A percentile compares a stretch with the other conserved stretches of the same genome.
phyloP scores from a whole-genome alignment of 2,888 invertebrate genomes.

The Callyntrura sp. region DNA sequence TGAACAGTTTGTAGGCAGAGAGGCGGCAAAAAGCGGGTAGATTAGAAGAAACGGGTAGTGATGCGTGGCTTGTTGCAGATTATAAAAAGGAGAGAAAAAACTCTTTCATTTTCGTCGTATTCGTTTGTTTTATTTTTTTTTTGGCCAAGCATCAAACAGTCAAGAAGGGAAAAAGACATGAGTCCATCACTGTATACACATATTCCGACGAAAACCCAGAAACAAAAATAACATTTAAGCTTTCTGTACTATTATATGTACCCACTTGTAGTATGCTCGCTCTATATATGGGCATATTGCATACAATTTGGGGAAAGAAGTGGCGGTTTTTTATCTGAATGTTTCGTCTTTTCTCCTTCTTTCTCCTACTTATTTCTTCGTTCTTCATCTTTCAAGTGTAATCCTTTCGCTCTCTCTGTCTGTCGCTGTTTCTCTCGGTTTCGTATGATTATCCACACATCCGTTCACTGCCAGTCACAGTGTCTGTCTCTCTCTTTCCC shows the following conservation, averaged over 20 bases:
- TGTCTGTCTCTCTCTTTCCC: not conserved
- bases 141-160: constrained; percentile 59
- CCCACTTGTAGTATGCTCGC: constrained; percentile 34
- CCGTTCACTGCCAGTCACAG: constrained; percentile 58
- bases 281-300: constrained; percentile 33
- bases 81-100: constrained; percentile 36
- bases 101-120: constrained; percentile 24
- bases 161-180: constrained; percentile 60
- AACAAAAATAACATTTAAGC: constrained; percentile 37
- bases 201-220: not conserved
- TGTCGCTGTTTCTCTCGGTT: constrained; percentile 36
- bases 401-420: constrained; percentile 29
- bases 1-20: constrained; percentile 9
- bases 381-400: constrained; percentile 41
- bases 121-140: constrained; percentile 8
- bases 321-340: constrained; percentile 41
- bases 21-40: constrained; percentile 42
- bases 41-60: constrained; percentile 51
- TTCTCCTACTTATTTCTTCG: not conserved
- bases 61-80: constrained; percentile 63
- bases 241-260: no score
- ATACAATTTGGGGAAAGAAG: constrained; percentile 41
- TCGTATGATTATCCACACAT: constrained; percentile 59
- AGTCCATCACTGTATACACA: constrained; percentile 54
- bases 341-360: not conserved